Conservation (phyloP, 2,113 vertebrate species). For the Myodes glareolus region DNA sequence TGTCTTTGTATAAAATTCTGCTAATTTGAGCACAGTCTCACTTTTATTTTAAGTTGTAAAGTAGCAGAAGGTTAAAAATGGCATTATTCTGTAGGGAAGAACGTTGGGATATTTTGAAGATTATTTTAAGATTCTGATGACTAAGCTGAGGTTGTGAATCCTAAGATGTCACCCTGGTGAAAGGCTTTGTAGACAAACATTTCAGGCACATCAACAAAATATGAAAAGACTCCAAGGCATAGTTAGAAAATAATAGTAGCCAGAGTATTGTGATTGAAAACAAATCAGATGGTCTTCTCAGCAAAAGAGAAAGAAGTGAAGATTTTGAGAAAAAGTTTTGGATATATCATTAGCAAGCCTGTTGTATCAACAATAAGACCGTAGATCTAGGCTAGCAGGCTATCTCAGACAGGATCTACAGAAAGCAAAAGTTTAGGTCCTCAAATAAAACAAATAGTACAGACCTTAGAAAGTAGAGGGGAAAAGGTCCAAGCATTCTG, state of each 20-base stretch:
- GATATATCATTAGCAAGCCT: neutral
- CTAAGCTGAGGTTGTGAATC: neutral
- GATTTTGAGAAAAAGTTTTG: neutral
- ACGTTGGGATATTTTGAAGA: neutral
- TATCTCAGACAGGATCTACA: neutral
- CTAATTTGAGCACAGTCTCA: neutral
- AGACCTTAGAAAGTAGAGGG: neutral
- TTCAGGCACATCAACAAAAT: neutral
- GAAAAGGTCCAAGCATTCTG: neutral
- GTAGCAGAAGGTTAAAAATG: neutral
- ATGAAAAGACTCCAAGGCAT: neutral
- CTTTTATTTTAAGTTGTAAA: constrained; percentile 9
- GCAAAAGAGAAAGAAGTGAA: neutral
- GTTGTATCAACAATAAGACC: neutral
- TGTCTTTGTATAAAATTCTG: neutral
- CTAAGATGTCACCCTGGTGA: neutral
- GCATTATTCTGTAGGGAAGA: neutral
- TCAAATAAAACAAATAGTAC: neutral
- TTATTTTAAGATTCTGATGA: neutral
- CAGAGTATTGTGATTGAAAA: neutral
- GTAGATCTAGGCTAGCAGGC: neutral
- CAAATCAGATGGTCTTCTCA: neutral
- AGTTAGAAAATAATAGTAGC: neutral
- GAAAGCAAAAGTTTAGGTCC: neutral
- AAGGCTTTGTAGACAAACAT: neutral